Conservation (phyloP, 2,797 vertebrate genomes). For the Etheostoma nigrum region DNA sequence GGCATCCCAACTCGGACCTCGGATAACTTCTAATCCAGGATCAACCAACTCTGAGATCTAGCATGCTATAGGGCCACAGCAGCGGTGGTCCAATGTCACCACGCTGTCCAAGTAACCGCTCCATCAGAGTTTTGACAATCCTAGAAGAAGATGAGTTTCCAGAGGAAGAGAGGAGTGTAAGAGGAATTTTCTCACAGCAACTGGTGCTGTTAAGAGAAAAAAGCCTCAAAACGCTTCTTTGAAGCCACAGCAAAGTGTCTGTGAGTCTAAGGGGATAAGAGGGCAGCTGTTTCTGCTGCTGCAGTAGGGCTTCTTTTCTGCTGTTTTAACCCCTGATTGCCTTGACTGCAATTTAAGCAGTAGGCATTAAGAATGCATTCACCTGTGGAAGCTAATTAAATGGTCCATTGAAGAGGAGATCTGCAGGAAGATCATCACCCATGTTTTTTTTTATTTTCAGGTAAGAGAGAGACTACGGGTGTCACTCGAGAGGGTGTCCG, state of each 20-base stretch:
- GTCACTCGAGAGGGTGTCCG: conserved; percentile 98
- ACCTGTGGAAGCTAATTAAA: neutral
- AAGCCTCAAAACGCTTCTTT: conserved; percentile 29
- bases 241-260: conserved; percentile 42
- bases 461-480: conserved; percentile 97
- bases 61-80: conserved; percentile 17
- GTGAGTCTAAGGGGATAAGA: conserved; percentile 15
- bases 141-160: conserved; percentile 12
- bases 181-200: conserved; percentile 36
- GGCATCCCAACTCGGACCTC: neutral
- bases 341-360: neutral
- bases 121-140: conserved; percentile 21
- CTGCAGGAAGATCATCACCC: neutral
- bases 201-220: conserved; percentile 39
- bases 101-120: conserved; percentile 36
- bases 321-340: conserved; percentile 19
- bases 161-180: conserved; percentile 14
- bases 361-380: neutral
- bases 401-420: neutral
- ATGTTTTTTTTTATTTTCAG: conserved; percentile 82
- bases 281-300: neutral
- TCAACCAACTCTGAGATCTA: conserved; percentile 41
- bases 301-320: neutral
- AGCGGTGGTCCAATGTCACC: neutral
- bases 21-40: conserved; percentile 48